These are phyloP conservation scores for Sinelater perroti DNA, from an alignment of 2,888 invertebrate species.

Conservation along the genomic window DNA sequence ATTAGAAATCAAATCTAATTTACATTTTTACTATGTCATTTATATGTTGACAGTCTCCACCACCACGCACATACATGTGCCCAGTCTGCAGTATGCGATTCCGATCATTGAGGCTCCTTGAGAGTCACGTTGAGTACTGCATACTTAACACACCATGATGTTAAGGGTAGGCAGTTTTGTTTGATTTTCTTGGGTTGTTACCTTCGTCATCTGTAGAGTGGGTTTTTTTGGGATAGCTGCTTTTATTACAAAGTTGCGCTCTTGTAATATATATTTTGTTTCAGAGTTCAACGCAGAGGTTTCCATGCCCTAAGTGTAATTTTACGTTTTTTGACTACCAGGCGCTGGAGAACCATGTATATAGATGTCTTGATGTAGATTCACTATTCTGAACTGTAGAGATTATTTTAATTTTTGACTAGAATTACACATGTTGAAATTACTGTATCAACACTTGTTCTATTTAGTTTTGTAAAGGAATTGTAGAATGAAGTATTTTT, in stretches of 20 bases:
- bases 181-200: conserved; percentile 5
- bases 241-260: conserved; percentile 5
- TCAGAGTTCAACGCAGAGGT: conserved; percentile 17
- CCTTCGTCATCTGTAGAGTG: neutral
- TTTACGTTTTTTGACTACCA: conserved; percentile 43
- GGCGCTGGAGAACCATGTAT: conserved; percentile 49
- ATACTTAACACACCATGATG: conserved; percentile 9
- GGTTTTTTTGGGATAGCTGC: neutral
- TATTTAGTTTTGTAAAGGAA: no score
- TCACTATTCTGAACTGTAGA: conserved; percentile 40
- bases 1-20: neutral
- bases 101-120: conserved; percentile 63
- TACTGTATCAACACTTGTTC: no score
- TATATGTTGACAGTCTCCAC: conserved; percentile 54
- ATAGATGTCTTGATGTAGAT: conserved; percentile 46
- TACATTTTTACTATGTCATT: neutral
- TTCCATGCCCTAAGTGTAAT: conserved; percentile 45
- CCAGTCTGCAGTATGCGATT: conserved; percentile 67
- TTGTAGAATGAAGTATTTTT: no score
- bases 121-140: conserved; percentile 68
- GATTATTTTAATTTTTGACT: no score
- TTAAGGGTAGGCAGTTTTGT: conserved; percentile 10
- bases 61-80: conserved; percentile 63
- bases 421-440: no score
- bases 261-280: conserved; percentile 30